Base-by-base conservation (phyloP, 2,797 vertebrate genomes). In the Myotis planiceps region DNA sequence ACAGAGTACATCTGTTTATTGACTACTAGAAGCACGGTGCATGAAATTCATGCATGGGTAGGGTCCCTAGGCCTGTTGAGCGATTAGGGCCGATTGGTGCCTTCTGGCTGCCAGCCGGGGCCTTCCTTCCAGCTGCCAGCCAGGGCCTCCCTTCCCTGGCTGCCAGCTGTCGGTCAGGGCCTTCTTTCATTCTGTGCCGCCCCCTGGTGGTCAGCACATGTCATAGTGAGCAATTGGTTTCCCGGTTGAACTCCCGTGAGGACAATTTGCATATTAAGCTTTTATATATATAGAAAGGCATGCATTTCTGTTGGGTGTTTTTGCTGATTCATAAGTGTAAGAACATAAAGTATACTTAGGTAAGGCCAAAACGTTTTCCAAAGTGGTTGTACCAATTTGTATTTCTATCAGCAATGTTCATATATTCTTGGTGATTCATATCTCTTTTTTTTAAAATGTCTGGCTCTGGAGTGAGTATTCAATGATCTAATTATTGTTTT, bases 201-300 rank as follows among this genome's bases (percentile, higher is more conserved):
- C 3, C 53, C 21, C 23, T 25, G 53, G 53, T 55, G 21, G 53
- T 55, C 25, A 58, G 55, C 5, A 2, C 55, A 27, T 0, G 0
- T 13, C 55, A 27, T 27, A 58, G 12, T 58, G 25, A 58, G 25
- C 5, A 4, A 58, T 27, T 0, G 5, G 25, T 58, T 4, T 58
- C 25, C 25, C 0, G 2, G 25, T 58, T 0, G 4, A 58, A 58
- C 23, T 12, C 55, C 9, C 4, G 27, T 1, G 3, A 12, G 25
- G 21, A 55, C 10, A 58, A 5, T 58, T 27, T 58, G 25, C 12
- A 27, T 14, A 58, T 2, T 58, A 58, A 5, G 47, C 15, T 49
- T 49, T 49, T 49, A 1, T 15, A 47, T 16, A 18, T 49, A 49
- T 55, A 55, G 53, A 55, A 14, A 71, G 6, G 6, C 27, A 34